phyloP scores from a whole-genome alignment of 2,888 invertebrate species.

The Andrena hattorfiana region DNA sequence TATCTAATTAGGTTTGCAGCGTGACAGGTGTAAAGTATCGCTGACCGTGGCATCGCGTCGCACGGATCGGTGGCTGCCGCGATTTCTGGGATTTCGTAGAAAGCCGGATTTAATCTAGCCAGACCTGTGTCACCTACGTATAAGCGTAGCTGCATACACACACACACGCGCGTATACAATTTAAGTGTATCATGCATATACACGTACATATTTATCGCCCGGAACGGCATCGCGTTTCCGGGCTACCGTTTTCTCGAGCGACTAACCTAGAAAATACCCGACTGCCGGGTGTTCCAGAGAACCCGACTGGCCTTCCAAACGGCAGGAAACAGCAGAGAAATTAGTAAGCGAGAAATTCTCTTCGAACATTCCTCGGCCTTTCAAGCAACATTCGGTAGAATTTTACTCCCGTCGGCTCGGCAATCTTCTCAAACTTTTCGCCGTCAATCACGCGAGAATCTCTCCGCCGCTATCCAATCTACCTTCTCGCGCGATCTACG shows the following conservation, averaged over 20 bases:
- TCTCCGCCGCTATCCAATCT: too few relatives aligned
- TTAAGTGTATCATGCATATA: neutral
- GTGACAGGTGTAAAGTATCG: slow-evolving; percentile 68
- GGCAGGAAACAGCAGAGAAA: neutral
- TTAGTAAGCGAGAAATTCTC: slow-evolving; percentile 29
- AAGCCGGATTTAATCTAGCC: slow-evolving; percentile 62
- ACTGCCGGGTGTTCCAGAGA: slow-evolving; percentile 44
- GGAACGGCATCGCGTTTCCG: slow-evolving; percentile 38
- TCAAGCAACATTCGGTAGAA: slow-evolving; percentile 15
- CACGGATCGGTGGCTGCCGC: slow-evolving; percentile 44
- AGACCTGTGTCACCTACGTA: neutral
- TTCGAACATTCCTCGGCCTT: slow-evolving; percentile 7
- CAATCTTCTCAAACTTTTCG: neutral
- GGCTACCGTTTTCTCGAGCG: slow-evolving; percentile 51
- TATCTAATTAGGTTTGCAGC: slow-evolving; percentile 68
- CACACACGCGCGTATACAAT: neutral
- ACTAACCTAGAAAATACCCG: slow-evolving; percentile 61
- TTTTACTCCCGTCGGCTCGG: neutral
- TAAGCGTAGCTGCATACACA: neutral
- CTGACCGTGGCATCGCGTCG: slow-evolving; percentile 47
- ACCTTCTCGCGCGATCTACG: neutral
- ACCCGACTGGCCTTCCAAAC: neutral
- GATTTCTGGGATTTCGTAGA: slow-evolving; percentile 63
- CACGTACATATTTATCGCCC: slow-evolving; percentile 59
- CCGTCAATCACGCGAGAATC: too few relatives aligned